A percentile compares a stretch with the other conserved stretches of the same genome.
These are phyloP conservation scores for Boleophthalmus pectinirostris DNA, from an alignment of 2,113 vertebrate genomes.

Conservation along the genomic window DNA sequence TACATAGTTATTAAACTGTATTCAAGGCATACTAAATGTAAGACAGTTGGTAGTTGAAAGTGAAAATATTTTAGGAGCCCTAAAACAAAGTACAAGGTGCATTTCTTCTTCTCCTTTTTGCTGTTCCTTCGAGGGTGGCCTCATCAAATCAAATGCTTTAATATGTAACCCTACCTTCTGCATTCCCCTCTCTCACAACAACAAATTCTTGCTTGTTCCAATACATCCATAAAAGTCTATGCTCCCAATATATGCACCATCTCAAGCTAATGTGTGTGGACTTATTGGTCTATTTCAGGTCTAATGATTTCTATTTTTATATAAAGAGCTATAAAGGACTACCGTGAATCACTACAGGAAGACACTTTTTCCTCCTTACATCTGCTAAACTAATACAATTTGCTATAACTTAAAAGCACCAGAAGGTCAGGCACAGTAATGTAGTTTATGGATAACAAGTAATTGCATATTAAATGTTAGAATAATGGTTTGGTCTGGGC, in stretches of 20 bases:
- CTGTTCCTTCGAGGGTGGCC: background rate
- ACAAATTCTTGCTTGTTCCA: background rate
- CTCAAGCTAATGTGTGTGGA: background rate
- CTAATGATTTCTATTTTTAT: background rate
- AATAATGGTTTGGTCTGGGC: constrained; percentile 27
- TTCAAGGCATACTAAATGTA: too few species aligned
- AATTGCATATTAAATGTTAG: constrained; percentile 14
- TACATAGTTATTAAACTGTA: background rate
- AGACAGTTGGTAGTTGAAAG: background rate
- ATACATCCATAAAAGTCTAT: background rate
- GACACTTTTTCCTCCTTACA: too few species aligned
- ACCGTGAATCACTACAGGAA: too few species aligned
- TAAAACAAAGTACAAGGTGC: background rate
- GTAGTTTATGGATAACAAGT: background rate
- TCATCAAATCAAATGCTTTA: background rate
- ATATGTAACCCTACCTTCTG: background rate
- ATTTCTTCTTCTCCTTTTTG: background rate
- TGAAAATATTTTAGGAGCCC: background rate
- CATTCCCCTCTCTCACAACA: background rate
- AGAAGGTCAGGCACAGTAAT: background rate
- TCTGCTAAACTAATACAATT: background rate
- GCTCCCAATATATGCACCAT: background rate
- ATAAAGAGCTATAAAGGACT: too few species aligned
- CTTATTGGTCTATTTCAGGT: background rate
- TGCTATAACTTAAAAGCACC: background rate